A percentile compares a stretch with the other conserved stretches of the same genome.
phyloP scores from a whole-genome alignment of 64 coral and sea anemone species.

The Cladopsammia gracilis region DNA sequence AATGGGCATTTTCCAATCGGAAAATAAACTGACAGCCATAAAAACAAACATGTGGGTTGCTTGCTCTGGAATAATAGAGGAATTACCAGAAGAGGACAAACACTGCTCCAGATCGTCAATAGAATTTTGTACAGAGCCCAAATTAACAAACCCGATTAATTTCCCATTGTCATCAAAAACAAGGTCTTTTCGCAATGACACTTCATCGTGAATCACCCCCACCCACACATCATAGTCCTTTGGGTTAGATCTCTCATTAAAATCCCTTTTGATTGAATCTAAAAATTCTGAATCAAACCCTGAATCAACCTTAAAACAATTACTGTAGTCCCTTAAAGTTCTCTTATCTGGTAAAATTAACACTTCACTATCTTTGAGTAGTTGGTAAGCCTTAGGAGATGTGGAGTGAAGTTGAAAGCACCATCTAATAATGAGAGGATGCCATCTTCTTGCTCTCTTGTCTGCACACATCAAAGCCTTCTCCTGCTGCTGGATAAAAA shows the following conservation, averaged over 20 bases:
- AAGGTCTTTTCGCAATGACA: constrained; percentile 43
- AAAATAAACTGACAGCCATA: constrained; percentile 65
- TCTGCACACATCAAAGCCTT: constrained; percentile 8
- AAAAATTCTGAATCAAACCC: constrained; percentile 47
- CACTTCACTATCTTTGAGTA: constrained; percentile 52
- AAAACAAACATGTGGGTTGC: constrained; percentile 70
- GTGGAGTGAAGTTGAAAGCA: constrained; percentile 60
- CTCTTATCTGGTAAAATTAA: constrained; percentile 52
- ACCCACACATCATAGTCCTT: constrained; percentile 28
- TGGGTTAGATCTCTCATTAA: constrained; percentile 6
- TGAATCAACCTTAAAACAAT: constrained; percentile 48
- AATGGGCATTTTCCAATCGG: constrained; percentile 59
- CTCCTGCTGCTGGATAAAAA: constrained; percentile 49
- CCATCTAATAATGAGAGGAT: constrained; percentile 65
- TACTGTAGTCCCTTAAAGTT: constrained; percentile 68
- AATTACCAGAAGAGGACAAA: constrained; percentile 1
- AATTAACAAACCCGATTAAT: constrained; percentile 56
- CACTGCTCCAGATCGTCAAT: constrained; percentile 32
- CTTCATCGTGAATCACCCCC: constrained; percentile 57
- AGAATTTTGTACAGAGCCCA: constrained; percentile 34
- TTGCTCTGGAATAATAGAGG: constrained; percentile 30
- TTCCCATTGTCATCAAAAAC: constrained; percentile 53
- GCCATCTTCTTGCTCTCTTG: constrained; percentile 48
- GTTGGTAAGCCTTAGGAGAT: constrained; percentile 49
- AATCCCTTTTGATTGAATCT: constrained; percentile 66